These are phyloP conservation scores for Ancistrus triradiatus DNA, from an alignment of 2,113 vertebrate genomes.

Conservation along the genomic window DNA sequence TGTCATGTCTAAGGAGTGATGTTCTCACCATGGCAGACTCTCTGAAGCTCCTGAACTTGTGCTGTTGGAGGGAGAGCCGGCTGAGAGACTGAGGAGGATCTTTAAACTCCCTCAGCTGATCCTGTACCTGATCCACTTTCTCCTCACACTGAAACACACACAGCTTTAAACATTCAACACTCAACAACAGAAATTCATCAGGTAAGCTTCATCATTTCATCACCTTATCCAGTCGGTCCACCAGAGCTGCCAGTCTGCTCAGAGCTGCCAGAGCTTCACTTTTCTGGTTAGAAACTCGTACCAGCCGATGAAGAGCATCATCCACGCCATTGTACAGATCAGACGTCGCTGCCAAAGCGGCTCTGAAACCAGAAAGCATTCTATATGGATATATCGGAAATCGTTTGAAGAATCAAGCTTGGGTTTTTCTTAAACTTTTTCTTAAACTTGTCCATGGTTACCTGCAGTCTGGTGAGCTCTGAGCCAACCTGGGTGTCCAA, in stretches of 20 bases:
- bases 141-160: constrained; percentile 65
- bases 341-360: constrained; percentile 65
- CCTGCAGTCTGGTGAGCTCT: constrained; percentile 72
- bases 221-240: constrained; percentile 72
- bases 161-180: neutral
- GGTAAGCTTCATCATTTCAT: neutral
- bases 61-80: constrained; percentile 70
- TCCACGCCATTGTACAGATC: constrained; percentile 77
- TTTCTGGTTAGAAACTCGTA: constrained; percentile 78
- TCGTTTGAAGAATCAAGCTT: too few species aligned
- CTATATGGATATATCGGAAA: neutral
- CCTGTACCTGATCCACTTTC: constrained; percentile 67
- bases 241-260: constrained; percentile 58
- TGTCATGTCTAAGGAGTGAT: neutral
- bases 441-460: constrained; percentile 40
- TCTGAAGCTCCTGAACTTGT: constrained; percentile 68
- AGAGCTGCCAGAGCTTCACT: constrained; percentile 74
- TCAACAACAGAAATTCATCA: neutral
- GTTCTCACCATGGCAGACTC: constrained; percentile 65
- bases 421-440: too few species aligned
- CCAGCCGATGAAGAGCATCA: constrained; percentile 81
- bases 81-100: constrained; percentile 74
- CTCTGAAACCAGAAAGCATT: constrained; percentile 56
- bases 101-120: constrained; percentile 68
- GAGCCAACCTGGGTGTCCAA: constrained; percentile 58